Conservation (phyloP, 2,113 vertebrate species). For the Antechinus flavipes region DNA sequence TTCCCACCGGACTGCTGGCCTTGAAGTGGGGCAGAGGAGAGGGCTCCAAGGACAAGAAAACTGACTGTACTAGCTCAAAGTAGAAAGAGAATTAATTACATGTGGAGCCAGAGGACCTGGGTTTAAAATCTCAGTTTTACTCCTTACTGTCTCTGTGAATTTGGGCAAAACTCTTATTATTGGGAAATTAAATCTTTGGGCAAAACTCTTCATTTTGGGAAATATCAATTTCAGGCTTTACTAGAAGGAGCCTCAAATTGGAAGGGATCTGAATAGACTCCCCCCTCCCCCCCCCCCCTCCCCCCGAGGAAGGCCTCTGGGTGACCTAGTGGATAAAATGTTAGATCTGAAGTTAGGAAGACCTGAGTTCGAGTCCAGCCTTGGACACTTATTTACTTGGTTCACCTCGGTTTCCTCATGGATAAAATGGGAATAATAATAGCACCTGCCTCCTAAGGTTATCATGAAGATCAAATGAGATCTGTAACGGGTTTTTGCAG, state of each 20-base stretch:
- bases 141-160: background rate
- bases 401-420: background rate
- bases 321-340: background rate
- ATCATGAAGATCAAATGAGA: constrained; percentile 10
- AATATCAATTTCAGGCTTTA: background rate
- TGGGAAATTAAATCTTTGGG: background rate
- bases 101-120: background rate
- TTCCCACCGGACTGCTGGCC: background rate
- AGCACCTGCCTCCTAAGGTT: background rate
- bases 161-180: background rate
- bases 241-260: background rate
- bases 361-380: background rate
- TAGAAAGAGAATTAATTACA: background rate
- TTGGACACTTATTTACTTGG: background rate
- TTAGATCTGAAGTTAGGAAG: background rate
- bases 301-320: background rate
- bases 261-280: background rate
- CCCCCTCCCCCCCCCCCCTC: too few relatives aligned
- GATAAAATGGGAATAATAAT: background rate
- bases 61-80: background rate
- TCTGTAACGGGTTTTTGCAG: background rate
- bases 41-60: background rate
- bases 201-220: background rate
- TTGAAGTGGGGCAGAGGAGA: background rate
- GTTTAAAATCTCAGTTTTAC: background rate